Conservation (phyloP, 1,140 invertebrate genomes). For the Drosophila arawakana region DNA sequence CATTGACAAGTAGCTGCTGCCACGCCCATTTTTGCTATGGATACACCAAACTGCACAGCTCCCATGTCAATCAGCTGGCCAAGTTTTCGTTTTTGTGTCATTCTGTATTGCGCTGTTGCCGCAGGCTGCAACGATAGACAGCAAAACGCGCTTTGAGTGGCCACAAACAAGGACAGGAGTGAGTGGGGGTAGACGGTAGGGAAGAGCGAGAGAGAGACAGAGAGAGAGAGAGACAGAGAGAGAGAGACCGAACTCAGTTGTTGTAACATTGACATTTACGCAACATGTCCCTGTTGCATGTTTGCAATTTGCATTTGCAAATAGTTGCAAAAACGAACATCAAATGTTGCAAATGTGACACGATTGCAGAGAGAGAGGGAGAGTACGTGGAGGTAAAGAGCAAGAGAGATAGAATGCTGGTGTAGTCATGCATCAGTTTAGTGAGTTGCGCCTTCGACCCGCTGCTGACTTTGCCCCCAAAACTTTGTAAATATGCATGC, state of each 20-base stretch:
- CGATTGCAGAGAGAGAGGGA: conserved; percentile 13
- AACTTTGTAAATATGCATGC: conserved; percentile 81
- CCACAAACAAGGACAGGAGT: not conserved
- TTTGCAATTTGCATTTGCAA: conserved; percentile 83
- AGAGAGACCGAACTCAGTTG: conserved; percentile 11
- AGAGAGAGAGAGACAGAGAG: not conserved
- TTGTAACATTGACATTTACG: conserved; percentile 77
- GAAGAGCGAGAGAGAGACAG: not conserved
- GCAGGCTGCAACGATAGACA: conserved; percentile 44
- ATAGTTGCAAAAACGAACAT: conserved; percentile 83
- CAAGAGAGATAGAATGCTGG: not conserved
- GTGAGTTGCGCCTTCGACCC: conserved; percentile 19
- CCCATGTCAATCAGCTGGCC: conserved; percentile 44
- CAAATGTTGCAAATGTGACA: conserved; percentile 70
- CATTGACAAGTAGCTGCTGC: conserved; percentile 24
- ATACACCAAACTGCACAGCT: conserved; percentile 19
- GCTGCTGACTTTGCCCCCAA: conserved; percentile 60
- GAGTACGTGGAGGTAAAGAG: not conserved
- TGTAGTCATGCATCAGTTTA: conserved; percentile 27
- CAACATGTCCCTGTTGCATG: conserved; percentile 83
- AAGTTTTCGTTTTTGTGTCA: conserved; percentile 18
- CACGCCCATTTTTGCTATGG: conserved; percentile 20
- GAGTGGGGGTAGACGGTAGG: not conserved
- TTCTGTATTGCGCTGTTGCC: conserved; percentile 18
- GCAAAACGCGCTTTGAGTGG: conserved; percentile 42